Conservation (phyloP, 1,140 invertebrate species). For the Drosophila ficusphila region DNA sequence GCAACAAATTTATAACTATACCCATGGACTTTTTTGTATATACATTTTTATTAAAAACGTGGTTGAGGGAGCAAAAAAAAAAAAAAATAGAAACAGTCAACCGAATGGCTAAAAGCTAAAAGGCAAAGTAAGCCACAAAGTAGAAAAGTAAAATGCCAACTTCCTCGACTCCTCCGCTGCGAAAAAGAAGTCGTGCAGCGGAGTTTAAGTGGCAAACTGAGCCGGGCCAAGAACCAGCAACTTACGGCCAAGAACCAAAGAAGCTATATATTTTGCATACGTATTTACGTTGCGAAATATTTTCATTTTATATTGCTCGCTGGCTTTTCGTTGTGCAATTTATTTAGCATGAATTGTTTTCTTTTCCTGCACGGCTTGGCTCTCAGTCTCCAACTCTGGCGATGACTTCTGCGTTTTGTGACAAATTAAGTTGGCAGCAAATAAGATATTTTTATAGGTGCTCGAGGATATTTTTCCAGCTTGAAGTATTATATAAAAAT, state of each 20-base stretch:
- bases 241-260: conserved; percentile 45
- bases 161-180: conserved; percentile 46
- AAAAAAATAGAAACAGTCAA: conserved; percentile 49
- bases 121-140: conserved; percentile 80
- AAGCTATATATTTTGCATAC: conserved; percentile 70
- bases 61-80: conserved; percentile 6
- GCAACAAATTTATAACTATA: conserved; percentile 79
- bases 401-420: conserved; percentile 71
- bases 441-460: conserved; percentile 67
- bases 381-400: conserved; percentile 23
- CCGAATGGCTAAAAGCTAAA: conserved; percentile 76
- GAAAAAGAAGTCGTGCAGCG: conserved; percentile 56
- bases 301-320: conserved; percentile 61
- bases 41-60: conserved; percentile 73
- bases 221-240: conserved; percentile 41
- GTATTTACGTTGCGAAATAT: conserved; percentile 67
- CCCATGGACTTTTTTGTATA: conserved; percentile 54
- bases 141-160: conserved; percentile 79
- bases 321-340: conserved; percentile 66
- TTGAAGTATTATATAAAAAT: not conserved
- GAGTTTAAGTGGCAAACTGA: conserved; percentile 75
- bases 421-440: conserved; percentile 81
- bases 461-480: conserved; percentile 10
- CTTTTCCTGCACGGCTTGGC: conserved; percentile 31
- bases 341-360: conserved; percentile 79